Evolutionary conservation across 2,797 vertebrate genomes (phyloP).

Genomic region (Tamandua tetradactyla): DNA sequence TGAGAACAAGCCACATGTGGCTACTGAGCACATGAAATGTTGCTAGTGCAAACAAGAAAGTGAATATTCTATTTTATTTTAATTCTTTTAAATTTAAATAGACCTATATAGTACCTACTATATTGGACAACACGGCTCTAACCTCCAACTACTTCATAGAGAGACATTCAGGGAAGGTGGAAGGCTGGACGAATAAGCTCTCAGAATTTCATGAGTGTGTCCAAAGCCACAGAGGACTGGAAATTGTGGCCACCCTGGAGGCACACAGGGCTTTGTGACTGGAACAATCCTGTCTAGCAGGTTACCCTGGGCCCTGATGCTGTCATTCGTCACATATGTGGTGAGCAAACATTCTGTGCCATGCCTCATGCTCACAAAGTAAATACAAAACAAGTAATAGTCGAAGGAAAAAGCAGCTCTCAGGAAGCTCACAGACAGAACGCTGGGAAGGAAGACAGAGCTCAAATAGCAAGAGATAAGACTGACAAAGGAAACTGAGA

Average conservation of each 20-base stretch:
- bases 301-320: background rate
- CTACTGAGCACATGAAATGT: background rate
- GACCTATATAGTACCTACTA: background rate
- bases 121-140: too few relatives aligned
- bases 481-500: background rate
- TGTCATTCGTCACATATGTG: background rate
- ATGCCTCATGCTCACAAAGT: fast-evolving
- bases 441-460: background rate
- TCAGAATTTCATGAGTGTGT: too few relatives aligned
- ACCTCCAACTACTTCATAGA: background rate
- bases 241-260: background rate
- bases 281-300: background rate
- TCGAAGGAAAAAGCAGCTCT: background rate
- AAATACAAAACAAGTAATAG: background rate
- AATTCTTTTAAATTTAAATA: background rate
- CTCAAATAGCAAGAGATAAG: background rate
- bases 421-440: background rate
- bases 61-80: background rate
- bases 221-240: background rate
- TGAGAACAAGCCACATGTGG: background rate
- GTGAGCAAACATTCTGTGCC: background rate
- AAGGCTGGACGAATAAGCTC: fast-evolving
- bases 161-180: background rate
- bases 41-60: background rate
- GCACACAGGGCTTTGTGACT: background rate